Evolutionary conservation across 2,797 vertebrate genomes (phyloP), one percentile per base, ranked within the genome.

Genomic region (Lacerta agilis): DNA sequence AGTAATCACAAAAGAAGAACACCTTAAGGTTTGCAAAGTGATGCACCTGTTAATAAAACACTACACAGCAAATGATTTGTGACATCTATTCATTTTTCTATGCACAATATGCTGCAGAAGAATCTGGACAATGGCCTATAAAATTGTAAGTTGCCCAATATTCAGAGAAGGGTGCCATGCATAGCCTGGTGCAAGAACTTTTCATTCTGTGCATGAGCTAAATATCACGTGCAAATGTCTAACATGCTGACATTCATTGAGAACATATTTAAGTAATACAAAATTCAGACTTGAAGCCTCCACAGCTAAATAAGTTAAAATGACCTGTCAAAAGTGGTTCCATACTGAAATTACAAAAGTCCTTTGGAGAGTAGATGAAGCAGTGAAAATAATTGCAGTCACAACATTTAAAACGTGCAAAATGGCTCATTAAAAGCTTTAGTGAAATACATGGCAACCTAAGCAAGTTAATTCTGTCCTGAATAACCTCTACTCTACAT

Each of bases 371-470:
- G 76, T 75, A 90, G 84, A 89, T 90, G 92, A 95, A 91, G 90
- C 85, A 93, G 91, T 95, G 93, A 94, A 86, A 92, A 93, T 93
- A 95, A 94, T 94, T 95, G 92, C 87, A 95, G 92, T 95, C 94
- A 95, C 90, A 95, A 94, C 91, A 93, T 94, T 94, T 93, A 88
- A 91, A 87, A 95, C 82, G 86, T 94, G 92, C 82, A 92, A 94
- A 96, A 92, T 91, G 73, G 85, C 92, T 94, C 92, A 88, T 93
- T 95, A 91, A 92, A 85, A 94, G 84, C 61, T 43, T 93, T 86
- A 78, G 0, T 91, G 86, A 85, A 92, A 92, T 87, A 73, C 61
- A 79, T 69, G 86, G 69, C 64, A 91, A 27, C 83, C 82, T 67
- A 93, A 82, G 67, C 71, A 88, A 86, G 80, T 79, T 81, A 43